phyloP scores from a whole-genome alignment of 2,797 vertebrate species.

The Eupleurogrammus muticus region DNA sequence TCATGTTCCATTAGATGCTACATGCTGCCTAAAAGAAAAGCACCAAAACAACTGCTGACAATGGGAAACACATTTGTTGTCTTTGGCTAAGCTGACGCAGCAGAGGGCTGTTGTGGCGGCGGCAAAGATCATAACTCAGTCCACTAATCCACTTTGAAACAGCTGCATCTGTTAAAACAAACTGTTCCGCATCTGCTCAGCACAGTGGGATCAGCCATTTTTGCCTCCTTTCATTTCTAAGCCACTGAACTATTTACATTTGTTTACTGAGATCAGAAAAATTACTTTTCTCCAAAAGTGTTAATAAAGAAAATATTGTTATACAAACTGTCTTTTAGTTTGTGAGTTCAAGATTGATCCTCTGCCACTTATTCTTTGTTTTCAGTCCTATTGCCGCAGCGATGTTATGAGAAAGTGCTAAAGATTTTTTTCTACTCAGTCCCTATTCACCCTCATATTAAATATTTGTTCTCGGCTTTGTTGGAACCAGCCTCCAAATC shows the following conservation, averaged over 20 bases:
- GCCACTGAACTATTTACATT: background rate
- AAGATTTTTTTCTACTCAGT: background rate
- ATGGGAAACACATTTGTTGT: slow-evolving; percentile 1
- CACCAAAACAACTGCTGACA: background rate
- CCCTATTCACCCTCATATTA: no score
- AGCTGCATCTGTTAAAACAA: slow-evolving; percentile 26
- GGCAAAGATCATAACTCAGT: background rate
- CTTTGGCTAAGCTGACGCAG: slow-evolving; percentile 1
- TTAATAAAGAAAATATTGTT: background rate
- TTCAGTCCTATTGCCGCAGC: no score
- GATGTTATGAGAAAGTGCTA: no score
- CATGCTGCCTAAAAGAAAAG: background rate
- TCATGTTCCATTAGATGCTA: background rate
- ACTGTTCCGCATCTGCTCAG: slow-evolving; percentile 13
- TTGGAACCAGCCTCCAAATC: no score
- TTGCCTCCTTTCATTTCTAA: background rate
- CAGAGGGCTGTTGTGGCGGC: background rate
- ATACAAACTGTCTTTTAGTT: background rate
- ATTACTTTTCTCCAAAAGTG: background rate
- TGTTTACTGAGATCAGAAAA: background rate
- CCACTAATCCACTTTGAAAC: background rate
- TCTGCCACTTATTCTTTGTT: no score
- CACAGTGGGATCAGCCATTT: slow-evolving; percentile 3
- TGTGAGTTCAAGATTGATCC: background rate
- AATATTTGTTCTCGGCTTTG: background rate